These are phyloP conservation scores for Lasioglossum villosulum DNA, from an alignment of 2,888 invertebrate genomes.

Conservation along the genomic window DNA sequence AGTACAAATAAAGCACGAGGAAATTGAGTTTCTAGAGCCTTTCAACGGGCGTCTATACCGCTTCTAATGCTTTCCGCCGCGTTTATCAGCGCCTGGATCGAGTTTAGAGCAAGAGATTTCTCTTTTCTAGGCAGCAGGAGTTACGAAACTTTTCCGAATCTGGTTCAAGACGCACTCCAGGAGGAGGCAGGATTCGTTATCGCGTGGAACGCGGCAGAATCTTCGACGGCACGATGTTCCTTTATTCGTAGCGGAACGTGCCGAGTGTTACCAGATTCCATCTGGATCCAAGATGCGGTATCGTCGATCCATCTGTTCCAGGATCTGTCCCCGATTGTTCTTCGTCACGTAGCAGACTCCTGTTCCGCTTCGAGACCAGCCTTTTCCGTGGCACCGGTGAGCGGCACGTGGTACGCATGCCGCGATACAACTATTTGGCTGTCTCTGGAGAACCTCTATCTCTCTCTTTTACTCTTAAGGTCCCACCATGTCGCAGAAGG, in stretches of 20 bases:
- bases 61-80: background rate
- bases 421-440: constrained; percentile 29
- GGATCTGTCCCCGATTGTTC: constrained; percentile 66
- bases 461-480: background rate
- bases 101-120: background rate
- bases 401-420: constrained; percentile 55
- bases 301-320: constrained; percentile 66
- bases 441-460: background rate
- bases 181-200: constrained; percentile 26
- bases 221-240: constrained; percentile 19
- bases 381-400: constrained; percentile 26
- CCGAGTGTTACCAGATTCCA: constrained; percentile 67
- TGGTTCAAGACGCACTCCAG: constrained; percentile 8
- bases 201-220: constrained; percentile 5
- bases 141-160: constrained; percentile 10
- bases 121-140: background rate
- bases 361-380: constrained; percentile 22
- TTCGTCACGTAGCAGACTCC: constrained; percentile 65
- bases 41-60: background rate
- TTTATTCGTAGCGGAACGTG: constrained; percentile 59
- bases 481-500: background rate
- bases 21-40: background rate
- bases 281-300: constrained; percentile 56
- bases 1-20: background rate
- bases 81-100: background rate